Base-by-base conservation (phyloP, 2,113 vertebrate species). In the Rhinolophus sinicus region DNA sequence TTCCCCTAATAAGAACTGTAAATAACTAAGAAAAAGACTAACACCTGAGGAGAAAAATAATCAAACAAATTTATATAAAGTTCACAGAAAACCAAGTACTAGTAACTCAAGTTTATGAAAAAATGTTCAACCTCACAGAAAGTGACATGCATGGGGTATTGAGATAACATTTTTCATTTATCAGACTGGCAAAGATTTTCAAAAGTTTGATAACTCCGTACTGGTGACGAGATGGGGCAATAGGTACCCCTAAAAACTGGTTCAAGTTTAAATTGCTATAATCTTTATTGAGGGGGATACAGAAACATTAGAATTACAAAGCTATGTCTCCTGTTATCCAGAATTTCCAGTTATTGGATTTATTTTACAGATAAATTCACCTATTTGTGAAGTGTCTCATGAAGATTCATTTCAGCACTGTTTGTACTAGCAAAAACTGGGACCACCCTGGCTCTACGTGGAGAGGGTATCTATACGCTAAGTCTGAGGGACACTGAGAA, bases 271-370 rank as follows among this genome's bases (percentile, higher is more conserved):
- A 50, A 87, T 0, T 40, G 60, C 91, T 80, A 40, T 24, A 50
- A 22, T 72, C 11, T 64, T 50, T 75, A 14, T 30, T 30, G 2
- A 85, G 44, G 44, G 54, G 30, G 18, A 62, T 56, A 88, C 0
- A 35, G 33, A 21, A 47, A 15, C 73, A 77, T 62, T 60, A 85
- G n/a, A 92, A 88, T 78, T 75, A 92, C 60, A 73, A 76, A 80
- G 40, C 21, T 47, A 50, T 3, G 22, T 80, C 60, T 78, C 30
- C 44, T 33, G 22, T 75, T 90, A 54, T n/a, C 50, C 40, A 86
- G 64, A 75, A 89, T 83, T 76, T 83, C 70, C 22, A 92, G n/a
- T 81, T 86, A 65, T 6, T 92, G 26, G 85, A 77, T 52, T 88
- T 65, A 64, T 72, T 40, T 35, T 73, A 65, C 8, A 78, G 62